Base-by-base conservation (phyloP, 1,140 invertebrate species). In the Bactericera cockerelli region DNA sequence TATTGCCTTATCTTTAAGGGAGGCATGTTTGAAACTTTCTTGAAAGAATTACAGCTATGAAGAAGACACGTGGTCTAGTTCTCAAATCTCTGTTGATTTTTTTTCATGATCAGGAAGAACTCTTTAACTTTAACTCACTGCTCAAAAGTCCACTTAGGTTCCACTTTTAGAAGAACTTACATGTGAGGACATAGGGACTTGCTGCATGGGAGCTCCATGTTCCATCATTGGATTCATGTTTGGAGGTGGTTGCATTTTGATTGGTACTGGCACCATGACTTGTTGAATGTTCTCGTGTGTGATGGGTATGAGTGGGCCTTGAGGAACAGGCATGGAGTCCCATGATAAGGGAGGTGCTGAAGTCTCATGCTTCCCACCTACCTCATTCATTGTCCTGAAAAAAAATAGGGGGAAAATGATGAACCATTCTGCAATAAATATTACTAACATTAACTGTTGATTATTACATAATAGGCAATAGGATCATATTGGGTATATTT, bases 251-350 rank as follows among this genome's bases (percentile, higher is more conserved):
- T 74, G 74, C 14, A 77, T 68, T 65, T 77, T 77, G 14, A 76
- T 73, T 54, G 76, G 74, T 11, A 75, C 75, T 65, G 76, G 74
- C 64, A 77, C 72, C 66, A 76, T 63, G 26, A 62, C 42, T n/a
- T 49, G 42, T 16, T 49, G 42, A 22, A 49, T 49, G 22, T 49
- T 49, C 19, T 49, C 42, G 19, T 49, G 42, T 49, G 42, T 49
- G n/a, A 49, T 16, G 22, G 42, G 42, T 6, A 49, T 49, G 22
- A 16, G 42, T 6, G 42, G 42, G 8, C 42, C 42, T n/a, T 49
- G 42, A 4, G 42, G 42, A 8, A 49, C 42, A 10, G 42, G 8
- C 42, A 49, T 19, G 22, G 42, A 49, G 42, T 49, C 42, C 42
- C 42, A 49, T 19, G 42, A 49, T 49, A 16, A 6, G 42, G 42